phyloP scores from a whole-genome alignment of 2,888 invertebrate genomes.

The Exocentrus adspersus region DNA sequence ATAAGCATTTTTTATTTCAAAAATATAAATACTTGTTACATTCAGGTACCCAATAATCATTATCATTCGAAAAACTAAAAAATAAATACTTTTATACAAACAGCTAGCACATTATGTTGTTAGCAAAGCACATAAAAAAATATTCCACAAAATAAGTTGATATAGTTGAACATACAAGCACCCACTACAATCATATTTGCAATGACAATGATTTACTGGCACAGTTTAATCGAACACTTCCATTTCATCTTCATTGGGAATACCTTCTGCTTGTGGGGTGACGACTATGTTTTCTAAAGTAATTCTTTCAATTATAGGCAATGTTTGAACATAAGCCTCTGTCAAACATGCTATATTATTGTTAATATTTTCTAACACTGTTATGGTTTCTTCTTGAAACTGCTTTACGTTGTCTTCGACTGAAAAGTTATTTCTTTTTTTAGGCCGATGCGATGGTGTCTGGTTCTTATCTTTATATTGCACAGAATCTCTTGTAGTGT shows the following conservation, averaged over 20 bases:
- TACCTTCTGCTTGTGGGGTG: neutral
- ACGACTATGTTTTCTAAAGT: neutral
- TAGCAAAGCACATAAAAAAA: neutral
- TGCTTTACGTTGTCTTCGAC: neutral
- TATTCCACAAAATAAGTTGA: neutral
- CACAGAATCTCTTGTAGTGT: neutral
- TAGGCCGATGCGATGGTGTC: neutral
- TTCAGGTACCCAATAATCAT: neutral
- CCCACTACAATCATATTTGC: no score
- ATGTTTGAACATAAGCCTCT: neutral
- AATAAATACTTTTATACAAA: neutral
- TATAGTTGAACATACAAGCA: neutral
- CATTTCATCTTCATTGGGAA: neutral
- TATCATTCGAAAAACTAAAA: neutral
- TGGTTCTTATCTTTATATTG: neutral
- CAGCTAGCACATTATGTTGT: neutral
- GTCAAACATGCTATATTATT: neutral
- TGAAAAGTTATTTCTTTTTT: neutral
- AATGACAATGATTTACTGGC: neutral
- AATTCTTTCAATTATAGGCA: neutral
- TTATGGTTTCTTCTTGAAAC: conserved; percentile 4
- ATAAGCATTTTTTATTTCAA: no score
- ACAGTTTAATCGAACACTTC: neutral
- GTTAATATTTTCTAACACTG: neutral
- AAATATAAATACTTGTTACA: no score